Conservation (phyloP, 2,888 invertebrate species). For the Crossocerus cetratus region DNA sequence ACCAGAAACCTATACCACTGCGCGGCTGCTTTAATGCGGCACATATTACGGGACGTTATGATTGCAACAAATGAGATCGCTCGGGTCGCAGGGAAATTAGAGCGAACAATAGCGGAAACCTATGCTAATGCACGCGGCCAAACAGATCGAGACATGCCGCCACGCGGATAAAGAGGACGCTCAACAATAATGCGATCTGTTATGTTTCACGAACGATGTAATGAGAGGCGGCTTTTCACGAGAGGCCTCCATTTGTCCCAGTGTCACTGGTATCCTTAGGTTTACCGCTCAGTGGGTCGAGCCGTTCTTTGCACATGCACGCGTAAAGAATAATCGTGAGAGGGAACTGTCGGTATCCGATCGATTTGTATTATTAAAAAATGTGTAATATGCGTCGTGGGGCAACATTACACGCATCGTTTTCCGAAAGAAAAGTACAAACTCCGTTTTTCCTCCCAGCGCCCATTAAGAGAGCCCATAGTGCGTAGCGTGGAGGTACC, state of each 20-base stretch:
- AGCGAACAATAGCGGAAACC: conserved; percentile 12
- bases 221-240: not conserved
- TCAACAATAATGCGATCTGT: not conserved
- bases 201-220: conserved; percentile 2
- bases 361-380: too few relatives aligned
- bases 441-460: too few relatives aligned
- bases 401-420: too few relatives aligned
- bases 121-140: conserved; percentile 3
- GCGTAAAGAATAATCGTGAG: not conserved
- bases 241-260: not conserved
- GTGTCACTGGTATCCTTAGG: not conserved
- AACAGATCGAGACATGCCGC: conserved; percentile 8
- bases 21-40: too few relatives aligned
- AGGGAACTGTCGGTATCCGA: too few relatives aligned
- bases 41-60: too few relatives aligned
- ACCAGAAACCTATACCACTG: too few relatives aligned
- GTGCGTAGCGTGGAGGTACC: too few relatives aligned
- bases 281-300: not conserved
- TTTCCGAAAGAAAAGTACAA: too few relatives aligned
- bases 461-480: too few relatives aligned
- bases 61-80: too few relatives aligned
- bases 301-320: not conserved
- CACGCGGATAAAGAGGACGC: not conserved
- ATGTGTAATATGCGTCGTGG: too few relatives aligned
- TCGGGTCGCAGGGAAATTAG: not conserved